Conservation (phyloP, 2,797 vertebrate genomes). For the Diceros bicornis region DNA sequence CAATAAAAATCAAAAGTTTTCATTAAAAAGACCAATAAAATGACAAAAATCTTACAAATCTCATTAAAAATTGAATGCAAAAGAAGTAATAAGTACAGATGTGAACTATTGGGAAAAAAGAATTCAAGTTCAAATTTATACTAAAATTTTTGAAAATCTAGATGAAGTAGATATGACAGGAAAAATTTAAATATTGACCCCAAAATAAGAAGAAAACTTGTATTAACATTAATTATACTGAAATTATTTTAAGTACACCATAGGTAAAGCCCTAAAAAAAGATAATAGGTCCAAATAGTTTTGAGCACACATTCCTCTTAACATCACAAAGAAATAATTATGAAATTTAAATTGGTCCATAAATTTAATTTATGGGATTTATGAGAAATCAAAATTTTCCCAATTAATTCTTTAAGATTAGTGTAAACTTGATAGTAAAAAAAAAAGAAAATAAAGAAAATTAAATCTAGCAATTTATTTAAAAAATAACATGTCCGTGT, state of each 20-base stretch:
- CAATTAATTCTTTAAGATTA: neutral
- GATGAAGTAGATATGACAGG: neutral
- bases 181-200: neutral
- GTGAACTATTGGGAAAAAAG: neutral
- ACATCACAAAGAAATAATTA: neutral
- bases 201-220: neutral
- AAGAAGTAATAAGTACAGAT: neutral
- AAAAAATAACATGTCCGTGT: neutral
- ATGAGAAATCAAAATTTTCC: neutral
- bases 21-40: neutral
- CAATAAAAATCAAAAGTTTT: constrained; percentile 14
- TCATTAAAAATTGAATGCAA: neutral
- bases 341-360: neutral
- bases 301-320: neutral
- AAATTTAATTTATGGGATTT: too few relatives aligned
- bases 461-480: neutral
- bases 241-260: neutral
- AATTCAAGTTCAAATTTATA: neutral
- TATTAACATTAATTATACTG: neutral
- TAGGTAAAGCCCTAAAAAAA: neutral
- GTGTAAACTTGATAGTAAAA: neutral
- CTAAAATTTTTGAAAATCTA: neutral
- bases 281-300: neutral
- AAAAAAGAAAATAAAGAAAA: neutral
- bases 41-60: neutral